Conservation (phyloP, 2,797 vertebrate genomes). For the Tympanoctomys barrerae region DNA sequence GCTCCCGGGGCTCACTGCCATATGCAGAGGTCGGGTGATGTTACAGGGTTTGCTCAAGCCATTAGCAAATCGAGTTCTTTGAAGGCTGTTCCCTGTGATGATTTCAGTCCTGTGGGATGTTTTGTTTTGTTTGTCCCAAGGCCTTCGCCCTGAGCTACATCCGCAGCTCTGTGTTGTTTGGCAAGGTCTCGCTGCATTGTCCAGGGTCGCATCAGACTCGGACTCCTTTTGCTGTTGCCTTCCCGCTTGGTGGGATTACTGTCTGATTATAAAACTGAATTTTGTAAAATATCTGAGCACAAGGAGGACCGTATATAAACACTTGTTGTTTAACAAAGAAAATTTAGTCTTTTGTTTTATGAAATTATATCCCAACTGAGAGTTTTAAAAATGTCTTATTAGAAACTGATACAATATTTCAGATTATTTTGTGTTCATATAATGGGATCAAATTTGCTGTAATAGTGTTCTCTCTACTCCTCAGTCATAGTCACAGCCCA, state of each 20-base stretch:
- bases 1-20: accelerated
- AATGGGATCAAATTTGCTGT: neutral
- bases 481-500: neutral
- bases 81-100: neutral
- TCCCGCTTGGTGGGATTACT: neutral
- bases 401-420: neutral
- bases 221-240: neutral
- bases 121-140: neutral
- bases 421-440: neutral
- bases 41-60: neutral
- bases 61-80: neutral
- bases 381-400: neutral
- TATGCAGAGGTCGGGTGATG: neutral
- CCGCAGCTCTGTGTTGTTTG: neutral
- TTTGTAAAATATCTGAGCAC: neutral
- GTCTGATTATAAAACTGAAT: neutral
- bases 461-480: neutral
- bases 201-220: neutral
- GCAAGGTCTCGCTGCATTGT: neutral
- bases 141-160: neutral
- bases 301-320: neutral
- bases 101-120: neutral
- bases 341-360: neutral
- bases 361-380: slow-evolving; percentile 22
- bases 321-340: neutral